Percentiles rank a stretch among this genome's conserved stretches.
phyloP scores from a whole-genome alignment of 2,888 invertebrate species.

The Diachrysia chrysitis region DNA sequence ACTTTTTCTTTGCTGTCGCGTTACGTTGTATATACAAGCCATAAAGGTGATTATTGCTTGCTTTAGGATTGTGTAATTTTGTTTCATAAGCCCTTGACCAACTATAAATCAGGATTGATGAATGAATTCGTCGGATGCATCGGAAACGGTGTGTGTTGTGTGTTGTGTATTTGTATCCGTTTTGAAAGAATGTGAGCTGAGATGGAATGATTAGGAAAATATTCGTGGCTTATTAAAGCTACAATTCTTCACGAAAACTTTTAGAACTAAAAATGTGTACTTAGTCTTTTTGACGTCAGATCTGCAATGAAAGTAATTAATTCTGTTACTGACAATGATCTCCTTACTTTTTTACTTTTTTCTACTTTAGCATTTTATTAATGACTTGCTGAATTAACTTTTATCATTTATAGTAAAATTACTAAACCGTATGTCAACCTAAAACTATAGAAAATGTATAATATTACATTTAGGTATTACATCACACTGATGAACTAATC shows the following conservation, averaged over 20 bases:
- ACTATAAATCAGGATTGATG: conserved; percentile 61
- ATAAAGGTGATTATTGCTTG: conserved; percentile 51
- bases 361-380: background rate
- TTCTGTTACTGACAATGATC: no score
- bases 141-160: conserved; percentile 35
- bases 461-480: background rate
- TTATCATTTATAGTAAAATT: background rate
- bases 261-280: background rate
- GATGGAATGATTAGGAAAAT: background rate
- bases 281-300: no score
- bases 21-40: conserved; percentile 35
- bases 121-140: conserved; percentile 53
- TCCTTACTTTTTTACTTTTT: no score
- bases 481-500: conserved; percentile 32
- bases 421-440: background rate
- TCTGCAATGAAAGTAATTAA: no score
- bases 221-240: background rate
- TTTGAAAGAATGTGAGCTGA: conserved; percentile 13
- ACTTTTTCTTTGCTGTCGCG: conserved; percentile 30
- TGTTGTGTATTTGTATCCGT: conserved; percentile 30
- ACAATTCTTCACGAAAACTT: background rate
- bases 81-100: conserved; percentile 34
- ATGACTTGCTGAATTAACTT: background rate
- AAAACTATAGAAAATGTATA: background rate
- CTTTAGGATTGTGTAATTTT: conserved; percentile 19